Conservation (phyloP, 2,888 invertebrate species). For the Nomada hirtipes region DNA sequence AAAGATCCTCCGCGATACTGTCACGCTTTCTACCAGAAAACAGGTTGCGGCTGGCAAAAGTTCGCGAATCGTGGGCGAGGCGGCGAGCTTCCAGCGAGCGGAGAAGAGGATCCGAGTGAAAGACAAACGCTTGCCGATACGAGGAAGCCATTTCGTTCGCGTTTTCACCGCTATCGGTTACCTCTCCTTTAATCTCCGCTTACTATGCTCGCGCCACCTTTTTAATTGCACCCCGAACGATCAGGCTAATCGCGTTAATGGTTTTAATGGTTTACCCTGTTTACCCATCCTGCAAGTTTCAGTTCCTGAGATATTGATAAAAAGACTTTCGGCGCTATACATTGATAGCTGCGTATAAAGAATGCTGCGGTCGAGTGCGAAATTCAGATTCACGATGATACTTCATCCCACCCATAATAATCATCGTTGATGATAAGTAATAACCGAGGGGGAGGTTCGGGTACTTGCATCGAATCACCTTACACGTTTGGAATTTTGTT, state of each 20-base stretch:
- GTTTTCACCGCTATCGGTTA: no score
- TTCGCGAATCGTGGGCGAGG: constrained; percentile 27
- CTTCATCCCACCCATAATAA: constrained; percentile 45
- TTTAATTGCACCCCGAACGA: no score
- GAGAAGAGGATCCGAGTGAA: constrained; percentile 7
- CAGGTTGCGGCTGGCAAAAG: constrained; percentile 18
- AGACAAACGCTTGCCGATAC: no score
- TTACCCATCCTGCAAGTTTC: no score
- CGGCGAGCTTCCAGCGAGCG: constrained; percentile 12
- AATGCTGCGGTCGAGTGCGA: constrained; percentile 18
- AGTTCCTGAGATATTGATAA: no score
- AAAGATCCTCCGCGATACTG: neutral
- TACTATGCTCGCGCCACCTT: no score
- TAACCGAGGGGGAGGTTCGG: constrained; percentile 22
- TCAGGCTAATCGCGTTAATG: no score
- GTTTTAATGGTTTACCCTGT: no score
- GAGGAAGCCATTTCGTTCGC: no score
- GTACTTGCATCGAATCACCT: constrained; percentile 26
- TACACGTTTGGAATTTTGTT: neutral
- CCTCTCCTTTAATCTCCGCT: no score
- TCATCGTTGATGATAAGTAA: constrained; percentile 40
- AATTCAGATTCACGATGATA: constrained; percentile 55
- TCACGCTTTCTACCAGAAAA: constrained; percentile 19
- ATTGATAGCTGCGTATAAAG: no score
- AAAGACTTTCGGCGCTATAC: no score